Conservation (phyloP, 2,888 invertebrate species). For the Agrochola circellaris region DNA sequence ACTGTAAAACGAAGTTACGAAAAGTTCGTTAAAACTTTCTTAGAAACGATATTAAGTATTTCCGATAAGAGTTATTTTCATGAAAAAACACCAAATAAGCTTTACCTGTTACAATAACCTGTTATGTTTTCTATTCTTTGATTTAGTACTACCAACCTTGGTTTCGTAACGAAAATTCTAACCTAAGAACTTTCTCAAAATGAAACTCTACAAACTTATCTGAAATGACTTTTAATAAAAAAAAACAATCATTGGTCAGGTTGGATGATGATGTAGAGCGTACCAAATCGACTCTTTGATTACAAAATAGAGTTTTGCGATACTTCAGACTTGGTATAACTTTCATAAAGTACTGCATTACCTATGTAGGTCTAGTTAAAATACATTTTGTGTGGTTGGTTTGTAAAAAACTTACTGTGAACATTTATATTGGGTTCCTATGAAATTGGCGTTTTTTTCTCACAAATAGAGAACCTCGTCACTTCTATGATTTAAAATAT, state of each 20-base stretch:
- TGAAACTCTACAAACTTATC: not conserved
- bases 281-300: not conserved
- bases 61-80: not conserved
- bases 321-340: not conserved
- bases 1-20: not conserved
- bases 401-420: not conserved
- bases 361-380: not conserved
- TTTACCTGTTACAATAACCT: too few relatives aligned
- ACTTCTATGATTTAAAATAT: too few relatives aligned
- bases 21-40: conserved; percentile 28
- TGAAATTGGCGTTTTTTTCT: too few relatives aligned
- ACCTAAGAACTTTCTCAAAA: not conserved
- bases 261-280: not conserved
- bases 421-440: too few relatives aligned
- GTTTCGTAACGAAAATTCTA: not conserved
- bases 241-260: not conserved
- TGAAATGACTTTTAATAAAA: not conserved
- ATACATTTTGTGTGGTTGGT: not conserved
- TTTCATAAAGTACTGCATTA: not conserved
- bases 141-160: not conserved
- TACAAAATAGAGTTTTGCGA: not conserved
- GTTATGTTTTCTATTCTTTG: not conserved
- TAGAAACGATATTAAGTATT: not conserved
- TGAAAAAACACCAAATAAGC: not conserved
- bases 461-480: too few relatives aligned